Conservation (phyloP, 2,797 vertebrate genomes). For the Anniella stebbinsi region DNA sequence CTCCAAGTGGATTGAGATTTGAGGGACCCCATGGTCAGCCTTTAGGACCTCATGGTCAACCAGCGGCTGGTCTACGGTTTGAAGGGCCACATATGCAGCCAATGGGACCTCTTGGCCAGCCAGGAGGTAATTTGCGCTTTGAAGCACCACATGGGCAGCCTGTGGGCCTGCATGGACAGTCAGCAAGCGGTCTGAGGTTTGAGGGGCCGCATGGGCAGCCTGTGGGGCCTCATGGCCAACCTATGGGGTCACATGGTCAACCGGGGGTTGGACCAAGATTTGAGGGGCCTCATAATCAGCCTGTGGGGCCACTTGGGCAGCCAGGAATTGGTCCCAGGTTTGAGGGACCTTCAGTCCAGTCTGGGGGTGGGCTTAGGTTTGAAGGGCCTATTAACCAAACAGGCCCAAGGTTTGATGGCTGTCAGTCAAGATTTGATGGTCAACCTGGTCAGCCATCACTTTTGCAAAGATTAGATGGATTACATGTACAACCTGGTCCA, state of each 20-base stretch:
- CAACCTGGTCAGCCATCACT: conserved; percentile 81
- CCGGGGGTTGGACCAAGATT: conserved; percentile 80
- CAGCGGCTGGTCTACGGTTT: conserved; percentile 82
- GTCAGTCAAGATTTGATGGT: conserved; percentile 82
- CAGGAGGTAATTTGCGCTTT: conserved; percentile 82
- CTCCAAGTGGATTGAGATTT: conserved; percentile 78
- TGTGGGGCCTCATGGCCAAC: conserved; percentile 73
- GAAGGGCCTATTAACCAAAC: conserved; percentile 83
- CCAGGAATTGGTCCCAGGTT: conserved; percentile 81
- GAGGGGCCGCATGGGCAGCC: conserved; percentile 82
- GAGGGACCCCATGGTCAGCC: conserved; percentile 81
- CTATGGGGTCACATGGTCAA: conserved; percentile 82
- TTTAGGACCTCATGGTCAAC: conserved; percentile 79
- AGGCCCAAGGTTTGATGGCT: conserved; percentile 82
- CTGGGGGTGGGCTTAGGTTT: conserved; percentile 83
- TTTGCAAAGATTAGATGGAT: conserved; percentile 82
- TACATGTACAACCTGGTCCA: conserved; percentile 82
- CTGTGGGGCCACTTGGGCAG: conserved; percentile 78
- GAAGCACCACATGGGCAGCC: conserved; percentile 83
- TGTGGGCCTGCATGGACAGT: conserved; percentile 77
- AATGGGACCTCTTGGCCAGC: conserved; percentile 77
- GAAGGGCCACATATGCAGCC: conserved; percentile 85
- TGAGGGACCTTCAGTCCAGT: conserved; percentile 83
- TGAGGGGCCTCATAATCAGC: conserved; percentile 82
- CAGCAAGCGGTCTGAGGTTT: conserved; percentile 81